Conservation (phyloP, 2,113 vertebrate genomes). For the Dasyornis broadbenti region DNA sequence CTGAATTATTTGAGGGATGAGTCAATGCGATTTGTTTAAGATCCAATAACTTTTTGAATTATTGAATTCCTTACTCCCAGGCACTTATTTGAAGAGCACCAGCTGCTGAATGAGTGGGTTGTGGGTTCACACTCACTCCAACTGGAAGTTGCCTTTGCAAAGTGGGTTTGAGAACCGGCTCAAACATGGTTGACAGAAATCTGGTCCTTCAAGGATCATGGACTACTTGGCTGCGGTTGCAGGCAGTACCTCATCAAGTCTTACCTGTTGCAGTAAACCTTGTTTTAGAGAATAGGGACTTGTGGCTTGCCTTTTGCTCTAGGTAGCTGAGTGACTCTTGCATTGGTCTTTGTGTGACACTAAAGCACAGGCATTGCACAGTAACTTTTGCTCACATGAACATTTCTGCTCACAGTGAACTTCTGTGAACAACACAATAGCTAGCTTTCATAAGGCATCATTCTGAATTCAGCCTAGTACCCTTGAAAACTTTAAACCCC, state of each 20-base stretch:
- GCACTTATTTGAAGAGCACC: neutral
- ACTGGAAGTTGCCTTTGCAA: neutral
- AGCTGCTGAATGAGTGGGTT: neutral
- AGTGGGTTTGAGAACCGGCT: neutral
- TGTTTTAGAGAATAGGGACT: neutral
- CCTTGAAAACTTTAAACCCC: neutral
- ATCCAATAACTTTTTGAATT: constrained; percentile 9
- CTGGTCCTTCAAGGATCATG: neutral
- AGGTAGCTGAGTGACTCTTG: neutral
- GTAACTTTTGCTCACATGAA: neutral
- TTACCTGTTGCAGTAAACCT: neutral
- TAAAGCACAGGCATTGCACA: neutral
- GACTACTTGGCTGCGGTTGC: neutral
- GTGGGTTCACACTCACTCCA: neutral
- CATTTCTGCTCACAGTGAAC: neutral
- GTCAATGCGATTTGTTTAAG: neutral
- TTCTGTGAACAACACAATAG: neutral
- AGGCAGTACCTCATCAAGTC: neutral
- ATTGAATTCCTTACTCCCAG: neutral
- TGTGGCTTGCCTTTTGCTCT: neutral
- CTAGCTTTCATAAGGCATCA: neutral
- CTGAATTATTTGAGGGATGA: constrained; percentile 31
- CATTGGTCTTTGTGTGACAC: neutral
- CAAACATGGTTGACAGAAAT: neutral
- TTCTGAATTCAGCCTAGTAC: neutral